These are phyloP conservation scores for Lophura nycthemera DNA, from an alignment of 2,113 vertebrate genomes.

Conservation along the genomic window DNA sequence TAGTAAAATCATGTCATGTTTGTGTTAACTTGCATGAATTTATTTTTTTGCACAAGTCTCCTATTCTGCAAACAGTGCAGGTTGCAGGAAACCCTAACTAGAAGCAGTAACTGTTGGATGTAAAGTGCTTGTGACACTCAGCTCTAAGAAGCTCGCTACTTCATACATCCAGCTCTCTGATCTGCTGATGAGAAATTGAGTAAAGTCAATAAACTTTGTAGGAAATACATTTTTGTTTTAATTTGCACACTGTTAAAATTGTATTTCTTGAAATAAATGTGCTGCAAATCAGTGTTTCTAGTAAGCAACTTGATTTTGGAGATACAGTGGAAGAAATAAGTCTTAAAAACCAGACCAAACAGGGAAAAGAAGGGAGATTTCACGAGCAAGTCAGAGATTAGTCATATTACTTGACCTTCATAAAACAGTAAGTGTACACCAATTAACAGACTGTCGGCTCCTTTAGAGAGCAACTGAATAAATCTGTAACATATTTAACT, in stretches of 20 bases:
- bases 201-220: constrained; percentile 20
- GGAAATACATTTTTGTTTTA: constrained; percentile 52
- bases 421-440: constrained; percentile 25
- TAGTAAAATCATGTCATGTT: neutral
- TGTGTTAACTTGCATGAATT: neutral
- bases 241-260: constrained; percentile 60
- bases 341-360: neutral
- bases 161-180: constrained; percentile 29
- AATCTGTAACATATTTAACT: constrained; percentile 24
- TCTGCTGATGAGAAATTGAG: constrained; percentile 52
- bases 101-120: neutral
- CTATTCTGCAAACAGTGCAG: neutral
- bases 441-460: constrained; percentile 15
- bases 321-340: constrained; percentile 36
- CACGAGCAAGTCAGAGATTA: constrained; percentile 37
- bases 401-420: constrained; percentile 40
- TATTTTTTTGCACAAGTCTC: constrained; percentile 27
- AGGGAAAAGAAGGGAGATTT: constrained; percentile 20
- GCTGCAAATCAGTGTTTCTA: constrained; percentile 45
- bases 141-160: constrained; percentile 51
- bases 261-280: constrained; percentile 52
- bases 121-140: neutral
- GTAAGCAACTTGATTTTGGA: constrained; percentile 27
- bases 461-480: constrained; percentile 21
- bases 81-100: neutral